Conservation (phyloP, 1,140 invertebrate genomes). For the Neotoxoptera formosana region DNA sequence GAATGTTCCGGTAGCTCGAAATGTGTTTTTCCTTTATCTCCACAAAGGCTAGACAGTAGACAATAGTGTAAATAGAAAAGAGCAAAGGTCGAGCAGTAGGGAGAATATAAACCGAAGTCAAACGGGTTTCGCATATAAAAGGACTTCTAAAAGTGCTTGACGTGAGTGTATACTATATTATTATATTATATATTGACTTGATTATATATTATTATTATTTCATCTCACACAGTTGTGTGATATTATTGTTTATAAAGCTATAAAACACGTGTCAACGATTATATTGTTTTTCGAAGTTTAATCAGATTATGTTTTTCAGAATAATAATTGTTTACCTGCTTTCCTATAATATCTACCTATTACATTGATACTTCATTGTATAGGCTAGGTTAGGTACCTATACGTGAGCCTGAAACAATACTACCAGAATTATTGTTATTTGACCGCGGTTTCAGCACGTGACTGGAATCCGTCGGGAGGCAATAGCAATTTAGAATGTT, state of each 20-base stretch:
- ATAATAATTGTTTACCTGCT: background rate
- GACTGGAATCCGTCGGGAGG: background rate
- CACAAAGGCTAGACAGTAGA: background rate
- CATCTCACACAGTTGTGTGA: background rate
- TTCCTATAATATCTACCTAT: background rate
- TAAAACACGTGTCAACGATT: background rate
- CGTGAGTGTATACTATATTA: background rate
- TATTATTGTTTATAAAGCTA: background rate
- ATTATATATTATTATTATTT: background rate
- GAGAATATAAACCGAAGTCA: background rate
- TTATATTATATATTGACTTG: background rate
- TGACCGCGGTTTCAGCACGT: background rate
- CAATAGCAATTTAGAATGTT: background rate
- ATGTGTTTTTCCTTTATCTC: slow-evolving; percentile 14
- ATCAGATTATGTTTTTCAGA: background rate
- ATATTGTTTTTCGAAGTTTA: background rate
- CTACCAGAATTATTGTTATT: background rate
- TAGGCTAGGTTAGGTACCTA: background rate
- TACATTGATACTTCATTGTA: background rate
- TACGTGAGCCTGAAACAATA: background rate
- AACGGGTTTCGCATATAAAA: background rate
- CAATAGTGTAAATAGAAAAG: slow-evolving; percentile 21
- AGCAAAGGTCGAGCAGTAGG: background rate
- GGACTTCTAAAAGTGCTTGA: background rate
- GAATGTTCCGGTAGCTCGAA: slow-evolving; percentile 15